Evolutionary conservation across 2,888 invertebrate genomes (phyloP), one percentile per base, ranked within the genome.

Genomic region (Synanthedon myopaeformis): DNA sequence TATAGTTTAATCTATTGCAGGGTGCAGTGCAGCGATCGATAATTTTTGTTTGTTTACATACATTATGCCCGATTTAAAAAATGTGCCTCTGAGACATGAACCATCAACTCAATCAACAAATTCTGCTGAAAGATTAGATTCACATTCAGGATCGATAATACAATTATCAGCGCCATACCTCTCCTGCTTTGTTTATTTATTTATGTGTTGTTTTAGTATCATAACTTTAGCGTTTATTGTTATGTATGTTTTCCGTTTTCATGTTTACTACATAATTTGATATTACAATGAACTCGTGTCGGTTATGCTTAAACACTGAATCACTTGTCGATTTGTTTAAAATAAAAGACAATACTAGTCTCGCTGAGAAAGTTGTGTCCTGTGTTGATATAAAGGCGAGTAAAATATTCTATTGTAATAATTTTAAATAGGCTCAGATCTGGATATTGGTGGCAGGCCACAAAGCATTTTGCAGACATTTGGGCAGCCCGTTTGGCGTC

Each of bases 301-400:
- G 66, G 54, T 55, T 66, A 4, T 66, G 66, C 52, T 59, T 59
- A 57, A 55, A 54, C 41, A 58, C 59, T 14, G 56, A 59, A 28
- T 52, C 51, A 41, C 53, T 61, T 5, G 51, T 50, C 11, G 52
- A 58, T 58, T 52, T 65, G 51, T 58, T 52, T 55, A 50, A 53
- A 54, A 19, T 51, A 13, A 56, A 62, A 53, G 55, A 53, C 6
- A 57, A 58, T 49, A 51, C 42, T 19, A 58, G 51, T 52, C 55
- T 65, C 8, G 42, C 41, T 49, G 23, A 52, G n/a, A 61, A 62
- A 59, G 57, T 57, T 11, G 41, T 3, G 23, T 58, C 51, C n/a
- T 64, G 64, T 52, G 51, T 61, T 45, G 59, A 56, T 59, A 50
- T 66, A 41, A 51, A 60, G 57, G 66, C 62, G 56, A 56, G 54